These are phyloP conservation scores for Drosophila multiciliata DNA, from an alignment of 2,888 invertebrate genomes.

Conservation along the genomic window DNA sequence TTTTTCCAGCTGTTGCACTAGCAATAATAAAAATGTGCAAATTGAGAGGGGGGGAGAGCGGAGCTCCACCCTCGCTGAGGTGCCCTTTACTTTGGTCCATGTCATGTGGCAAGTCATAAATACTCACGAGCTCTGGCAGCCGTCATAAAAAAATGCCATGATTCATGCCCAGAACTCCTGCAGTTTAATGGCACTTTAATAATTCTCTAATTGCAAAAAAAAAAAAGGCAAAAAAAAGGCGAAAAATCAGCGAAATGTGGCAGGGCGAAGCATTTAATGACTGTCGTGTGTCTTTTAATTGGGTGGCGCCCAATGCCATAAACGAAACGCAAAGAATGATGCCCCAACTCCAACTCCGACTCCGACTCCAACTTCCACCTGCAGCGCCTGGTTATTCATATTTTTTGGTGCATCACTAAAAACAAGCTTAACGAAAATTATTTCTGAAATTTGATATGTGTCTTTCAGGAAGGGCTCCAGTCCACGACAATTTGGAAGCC, in stretches of 20 bases:
- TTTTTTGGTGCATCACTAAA: conserved; percentile 43
- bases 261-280: conserved; percentile 63
- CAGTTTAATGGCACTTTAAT: conserved; percentile 79
- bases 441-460: conserved; percentile 32
- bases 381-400: conserved; percentile 67
- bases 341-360: background rate
- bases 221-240: background rate
- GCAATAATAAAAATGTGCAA: conserved; percentile 4
- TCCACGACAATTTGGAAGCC: conserved; percentile 2
- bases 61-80: background rate
- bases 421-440: conserved; percentile 7
- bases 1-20: background rate
- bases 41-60: background rate
- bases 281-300: conserved; percentile 76
- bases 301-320: conserved; percentile 72
- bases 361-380: conserved; percentile 31
- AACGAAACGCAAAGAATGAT: conserved; percentile 21
- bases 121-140: conserved; percentile 62
- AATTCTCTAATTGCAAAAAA: conserved; percentile 78
- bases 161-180: conserved; percentile 62
- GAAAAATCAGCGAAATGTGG: conserved; percentile 21
- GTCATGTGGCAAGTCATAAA: conserved; percentile 55
- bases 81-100: background rate
- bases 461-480: conserved; percentile 10
- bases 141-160: conserved; percentile 65